A percentile compares a stretch with the other conserved stretches of the same genome.
phyloP scores from a whole-genome alignment of 2,113 vertebrate species.

The Fukomys damarensis region DNA sequence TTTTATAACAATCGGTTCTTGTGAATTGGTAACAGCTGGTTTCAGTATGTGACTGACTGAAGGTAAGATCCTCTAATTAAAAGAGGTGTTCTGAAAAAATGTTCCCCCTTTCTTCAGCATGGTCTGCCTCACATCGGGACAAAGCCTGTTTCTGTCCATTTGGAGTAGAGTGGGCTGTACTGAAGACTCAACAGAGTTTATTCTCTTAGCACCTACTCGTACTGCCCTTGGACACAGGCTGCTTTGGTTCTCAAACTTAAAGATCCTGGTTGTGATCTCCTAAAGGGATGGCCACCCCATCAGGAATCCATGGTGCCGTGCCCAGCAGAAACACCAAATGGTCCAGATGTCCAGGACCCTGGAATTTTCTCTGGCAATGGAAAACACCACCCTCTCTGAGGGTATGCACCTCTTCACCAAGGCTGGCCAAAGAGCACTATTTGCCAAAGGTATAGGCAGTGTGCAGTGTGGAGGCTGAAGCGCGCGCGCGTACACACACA shows the following conservation, averaged over 20 bases:
- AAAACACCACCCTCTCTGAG: background rate
- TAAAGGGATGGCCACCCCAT: too few relatives aligned
- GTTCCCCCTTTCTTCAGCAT: background rate
- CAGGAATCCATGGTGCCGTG: too few relatives aligned
- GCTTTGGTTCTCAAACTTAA: background rate
- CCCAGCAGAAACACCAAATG: background rate
- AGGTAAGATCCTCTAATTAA: background rate
- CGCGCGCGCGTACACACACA: background rate
- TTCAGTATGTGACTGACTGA: background rate
- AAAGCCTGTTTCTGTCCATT: background rate
- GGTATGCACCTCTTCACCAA: background rate
- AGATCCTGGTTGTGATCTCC: background rate
- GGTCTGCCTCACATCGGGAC: background rate
- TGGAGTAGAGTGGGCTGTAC: background rate
- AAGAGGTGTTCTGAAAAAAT: background rate
- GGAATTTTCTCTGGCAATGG: background rate
- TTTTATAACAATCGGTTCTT: background rate
- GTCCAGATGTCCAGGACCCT: background rate
- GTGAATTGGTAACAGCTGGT: background rate
- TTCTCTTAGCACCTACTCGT: background rate
- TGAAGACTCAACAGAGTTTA: background rate
- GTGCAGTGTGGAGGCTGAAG: background rate
- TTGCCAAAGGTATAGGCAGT: background rate
- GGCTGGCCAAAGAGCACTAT: background rate
- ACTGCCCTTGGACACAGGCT: background rate